A percentile compares a stretch with the other conserved stretches of the same genome.
Conservation (phyloP, 2,797 vertebrate genomes). For the Sciurus carolinensis region DNA sequence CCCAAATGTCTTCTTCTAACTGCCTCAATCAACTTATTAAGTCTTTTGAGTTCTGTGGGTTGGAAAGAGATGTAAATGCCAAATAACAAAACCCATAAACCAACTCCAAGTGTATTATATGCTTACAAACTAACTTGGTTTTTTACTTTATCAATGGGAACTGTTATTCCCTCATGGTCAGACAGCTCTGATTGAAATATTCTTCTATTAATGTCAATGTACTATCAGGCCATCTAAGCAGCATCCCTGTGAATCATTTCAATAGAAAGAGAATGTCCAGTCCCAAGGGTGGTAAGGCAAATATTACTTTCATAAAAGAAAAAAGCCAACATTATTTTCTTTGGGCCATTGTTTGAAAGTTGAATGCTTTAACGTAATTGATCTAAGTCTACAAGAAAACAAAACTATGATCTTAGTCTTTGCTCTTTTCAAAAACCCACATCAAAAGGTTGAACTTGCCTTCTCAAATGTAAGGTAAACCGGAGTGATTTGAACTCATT, state of each 20-base stretch:
- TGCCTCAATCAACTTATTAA: background rate
- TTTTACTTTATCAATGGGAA: conserved; percentile 66
- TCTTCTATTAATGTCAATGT: conserved; percentile 50
- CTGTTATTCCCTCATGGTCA: conserved; percentile 62
- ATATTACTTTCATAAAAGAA: conserved; percentile 76
- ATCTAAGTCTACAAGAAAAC: conserved; percentile 76
- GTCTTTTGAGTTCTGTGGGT: conserved; percentile 34
- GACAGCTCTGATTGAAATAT: conserved; percentile 64
- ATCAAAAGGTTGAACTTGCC: conserved; percentile 69
- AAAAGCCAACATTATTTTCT: conserved; percentile 73
- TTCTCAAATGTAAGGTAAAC: conserved; percentile 74
- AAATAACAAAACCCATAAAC: conserved; percentile 61
- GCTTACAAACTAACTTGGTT: conserved; percentile 63
- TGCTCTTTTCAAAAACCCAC: conserved; percentile 71
- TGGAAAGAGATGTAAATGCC: conserved; percentile 60
- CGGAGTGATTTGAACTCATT: conserved; percentile 71
- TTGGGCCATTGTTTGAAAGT: conserved; percentile 72
- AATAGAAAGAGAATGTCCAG: conserved; percentile 53
- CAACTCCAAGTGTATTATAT: conserved; percentile 46
- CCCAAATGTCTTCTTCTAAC: background rate
- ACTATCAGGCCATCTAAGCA: conserved; percentile 46
- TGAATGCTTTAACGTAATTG: conserved; percentile 78
- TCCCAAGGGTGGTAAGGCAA: conserved; percentile 60
- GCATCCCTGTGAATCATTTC: conserved; percentile 49
- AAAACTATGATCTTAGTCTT: conserved; percentile 64